Evolutionary conservation across 1,140 invertebrate species (phyloP), one percentile per base, ranked within the genome.

Genomic region (Thereuonema tuberculata): DNA sequence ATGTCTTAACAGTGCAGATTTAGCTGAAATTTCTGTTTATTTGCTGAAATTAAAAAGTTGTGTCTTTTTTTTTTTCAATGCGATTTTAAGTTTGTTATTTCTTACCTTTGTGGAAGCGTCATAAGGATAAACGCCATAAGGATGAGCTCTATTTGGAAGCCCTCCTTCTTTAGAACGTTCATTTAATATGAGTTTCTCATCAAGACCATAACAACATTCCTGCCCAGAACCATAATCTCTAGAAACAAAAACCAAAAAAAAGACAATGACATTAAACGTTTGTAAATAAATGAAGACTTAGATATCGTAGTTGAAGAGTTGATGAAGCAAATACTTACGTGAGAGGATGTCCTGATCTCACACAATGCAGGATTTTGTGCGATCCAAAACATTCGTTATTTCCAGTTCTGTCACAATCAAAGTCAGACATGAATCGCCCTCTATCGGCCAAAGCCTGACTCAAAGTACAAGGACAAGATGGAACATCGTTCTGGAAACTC

Each of bases 121-220:
- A 24, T 50, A 59, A 59, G 58, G 58, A 25, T 29, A 59, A 20
- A 17, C 48, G 17, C 58, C 58, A 53, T 56, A 59, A 21, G 58
- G 58, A 53, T 94, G 90, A 1, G 88, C 86, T 56, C 91, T 78
- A 49, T 84, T 82, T 0, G 93, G 93, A 58, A 85, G 81, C 0
- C 92, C 95, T 1, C 93, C 93, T 84, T 90, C 93, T 76, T 88
- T 86, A 65, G 93, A 90, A 73, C 98, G 94, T 60, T 93, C 92
- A 0, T 92, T 89, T 69, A 95, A 77, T 84, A 95, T 91, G 2
- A 98, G 77, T 71, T 84, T 90, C 1, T 84, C 82, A 65, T 93
- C 87, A 68, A 86, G 87, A 70, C 95, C 90, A 68, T 98, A 98
- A 67, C 94, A 98, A 67, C 94, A 98, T 68, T 96, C 91, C 69